phyloP scores from a whole-genome alignment of 2,888 invertebrate species.

The Drosophila multiciliata region DNA sequence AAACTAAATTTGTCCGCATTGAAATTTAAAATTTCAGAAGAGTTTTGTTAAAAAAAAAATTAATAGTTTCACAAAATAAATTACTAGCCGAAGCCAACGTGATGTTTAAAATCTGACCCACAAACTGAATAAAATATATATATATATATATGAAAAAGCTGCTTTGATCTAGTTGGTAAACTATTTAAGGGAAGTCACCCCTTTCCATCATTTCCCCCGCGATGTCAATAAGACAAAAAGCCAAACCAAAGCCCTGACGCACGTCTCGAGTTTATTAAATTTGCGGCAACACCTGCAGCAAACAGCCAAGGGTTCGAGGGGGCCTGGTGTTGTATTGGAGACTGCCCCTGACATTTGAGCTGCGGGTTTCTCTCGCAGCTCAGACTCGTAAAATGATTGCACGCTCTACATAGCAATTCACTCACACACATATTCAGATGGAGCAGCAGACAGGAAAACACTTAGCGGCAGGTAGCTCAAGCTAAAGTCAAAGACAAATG shows the following conservation, averaged over 20 bases:
- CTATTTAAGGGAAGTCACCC: constrained; percentile 55
- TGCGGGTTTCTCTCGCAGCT: constrained; percentile 33
- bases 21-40: not conserved
- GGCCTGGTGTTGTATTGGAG: constrained; percentile 46
- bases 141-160: constrained; percentile 40
- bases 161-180: constrained; percentile 76
- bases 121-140: constrained; percentile 60
- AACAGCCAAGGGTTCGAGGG: constrained; percentile 14
- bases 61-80: constrained; percentile 11
- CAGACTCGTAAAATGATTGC: constrained; percentile 78
- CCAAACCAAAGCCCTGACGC: constrained; percentile 75
- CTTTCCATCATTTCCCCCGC: not conserved
- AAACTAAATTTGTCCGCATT: not conserved
- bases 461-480: constrained; percentile 75
- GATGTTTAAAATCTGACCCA: constrained; percentile 52
- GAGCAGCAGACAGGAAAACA: constrained; percentile 63
- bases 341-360: constrained; percentile 75
- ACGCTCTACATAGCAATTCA: constrained; percentile 70
- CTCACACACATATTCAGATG: constrained; percentile 21
- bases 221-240: constrained; percentile 29
- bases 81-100: constrained; percentile 20
- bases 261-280: constrained; percentile 79
- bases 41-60: not conserved
- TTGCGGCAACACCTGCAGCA: constrained; percentile 77
- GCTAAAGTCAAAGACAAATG: constrained; percentile 63